Base-by-base conservation (phyloP, 2,888 invertebrate genomes). In the Stenodera caucasica region DNA sequence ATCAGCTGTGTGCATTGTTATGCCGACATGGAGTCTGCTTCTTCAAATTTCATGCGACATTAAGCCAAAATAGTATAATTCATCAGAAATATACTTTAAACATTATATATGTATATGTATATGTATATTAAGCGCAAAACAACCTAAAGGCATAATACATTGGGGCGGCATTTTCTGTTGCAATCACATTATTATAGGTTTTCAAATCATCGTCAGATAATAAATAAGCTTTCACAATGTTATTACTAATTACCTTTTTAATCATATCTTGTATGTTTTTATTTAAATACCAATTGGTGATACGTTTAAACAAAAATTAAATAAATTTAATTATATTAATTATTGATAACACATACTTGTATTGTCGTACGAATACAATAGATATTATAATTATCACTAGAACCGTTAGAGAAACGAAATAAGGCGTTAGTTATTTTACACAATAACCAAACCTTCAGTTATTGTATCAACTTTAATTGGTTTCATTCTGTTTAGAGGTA, bases 11-110 rank as follows among this genome's bases (percentile, higher is more conserved):
- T 77, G 75, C 75, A 77, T 77, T 76, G 77, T 77, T 76, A 74
- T 76, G 75, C 77, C 78, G 78, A 77, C 77, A 76, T 77, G 75
- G 77, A 74, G 72, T 73, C 71, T 75, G 77, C 77, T 77, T 78
- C 77, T 79, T 78, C 76, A 77, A 79, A 80, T 80, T 80, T 80
- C 80, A 80, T 79, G 80, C 80, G 79, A 79, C 80, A 77, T 80
- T 80, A 79, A 80, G 74, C 77, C 77, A 78, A 77, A 79, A 79
- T 79, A 78, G 77, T 76, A 74, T 78, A 77, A 79, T 79, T 76
- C 77, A 77, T 78, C 77, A 77, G 72, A 72, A 74, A 71, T 70
- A 73, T 71, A 69, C 64, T 58, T 58, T 18, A 40, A 9, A 63
- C 59, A 60, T 57, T 64, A 59, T 60, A 58, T 33, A 51, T 50